A percentile compares a stretch with the other conserved stretches of the same genome.
These are phyloP conservation scores for Sinohyriopsis cumingii DNA, from an alignment of 2,888 invertebrate species.

Conservation along the genomic window DNA sequence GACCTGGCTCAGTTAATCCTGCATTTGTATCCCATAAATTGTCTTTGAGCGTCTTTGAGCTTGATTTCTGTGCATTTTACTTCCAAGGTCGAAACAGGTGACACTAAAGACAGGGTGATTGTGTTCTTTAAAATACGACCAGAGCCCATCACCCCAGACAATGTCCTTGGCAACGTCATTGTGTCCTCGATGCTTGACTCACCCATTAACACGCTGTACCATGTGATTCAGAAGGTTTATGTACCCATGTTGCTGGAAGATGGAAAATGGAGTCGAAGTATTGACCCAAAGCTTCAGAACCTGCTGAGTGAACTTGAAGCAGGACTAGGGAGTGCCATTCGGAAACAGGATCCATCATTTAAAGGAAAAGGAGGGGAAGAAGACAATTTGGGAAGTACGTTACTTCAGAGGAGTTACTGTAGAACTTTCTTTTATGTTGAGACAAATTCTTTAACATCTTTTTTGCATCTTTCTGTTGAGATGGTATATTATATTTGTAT, in stretches of 20 bases:
- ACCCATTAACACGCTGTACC: slow-evolving; percentile 77
- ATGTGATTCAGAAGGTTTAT: slow-evolving; percentile 78
- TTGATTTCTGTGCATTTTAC: slow-evolving; percentile 2
- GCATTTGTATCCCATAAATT: background rate
- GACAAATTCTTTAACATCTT: background rate
- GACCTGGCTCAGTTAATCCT: background rate
- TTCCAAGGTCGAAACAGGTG: slow-evolving; percentile 69
- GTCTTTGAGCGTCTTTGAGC: background rate
- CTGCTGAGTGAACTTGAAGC: slow-evolving; percentile 73
- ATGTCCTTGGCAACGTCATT: slow-evolving; percentile 76
- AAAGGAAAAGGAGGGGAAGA: slow-evolving; percentile 52
- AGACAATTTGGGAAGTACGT: slow-evolving; percentile 64
- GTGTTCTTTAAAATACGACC: slow-evolving; percentile 79
- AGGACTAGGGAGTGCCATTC: slow-evolving; percentile 72
- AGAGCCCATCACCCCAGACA: slow-evolving; percentile 77
- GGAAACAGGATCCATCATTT: slow-evolving; percentile 64
- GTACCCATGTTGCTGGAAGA: slow-evolving; percentile 72
- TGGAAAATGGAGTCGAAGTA: slow-evolving; percentile 69
- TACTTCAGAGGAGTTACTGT: background rate
- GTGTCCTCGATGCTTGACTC: slow-evolving; percentile 78
- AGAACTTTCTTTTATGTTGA: background rate
- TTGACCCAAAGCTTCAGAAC: slow-evolving; percentile 74
- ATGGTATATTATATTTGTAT: too few species aligned
- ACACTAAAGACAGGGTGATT: slow-evolving; percentile 69
- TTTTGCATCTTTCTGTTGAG: background rate